Evolutionary conservation across 2,888 invertebrate genomes (phyloP), one percentile per base, ranked within the genome.

Genomic region (Nineta flava): DNA sequence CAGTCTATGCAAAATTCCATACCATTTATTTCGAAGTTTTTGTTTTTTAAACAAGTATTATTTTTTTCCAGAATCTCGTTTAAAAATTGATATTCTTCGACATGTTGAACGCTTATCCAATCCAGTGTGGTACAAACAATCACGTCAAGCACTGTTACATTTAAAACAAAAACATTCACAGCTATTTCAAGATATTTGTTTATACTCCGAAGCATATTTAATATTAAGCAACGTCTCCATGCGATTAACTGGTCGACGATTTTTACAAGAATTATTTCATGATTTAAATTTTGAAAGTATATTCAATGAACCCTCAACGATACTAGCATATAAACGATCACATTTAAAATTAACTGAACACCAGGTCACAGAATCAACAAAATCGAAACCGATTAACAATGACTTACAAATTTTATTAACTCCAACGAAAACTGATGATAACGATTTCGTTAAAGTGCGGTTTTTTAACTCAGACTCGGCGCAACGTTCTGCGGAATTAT

Each of bases 231-330:
- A 79, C 49, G 84, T 83, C 63, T 82, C 84, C 42, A 93, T 90
- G 66, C 79, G 91, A 61, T 71, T 93, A 61, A 77, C 79, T 53
- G 83, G 91, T 2, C 75, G 95, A 10, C 76, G 92, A 50, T 90
- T 94, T 66, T 71, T 96, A 31, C 95, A 96, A 65, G 96, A 96
- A 65, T 72, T 96, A 35, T 96, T 96, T 67, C 74, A 90, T 47
- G 95, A 95, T 61, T 74, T 87, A 19, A 73, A 75, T 60, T 90
- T 87, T 62, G 81, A 82, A 46, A 73, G 71, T 55, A 76, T 81
- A 57, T 66, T 69, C 43, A 58, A 59, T 19, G 76, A 75, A 53
- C 73, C 77, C 1, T 61, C 66, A 45, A 67, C 69, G 12, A 48
- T 48, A 21, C 9, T 16, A 15, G 12, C 34, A 4, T 32, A 47